Conservation (phyloP, 2,888 invertebrate species). For the Augochlorella aurata region DNA sequence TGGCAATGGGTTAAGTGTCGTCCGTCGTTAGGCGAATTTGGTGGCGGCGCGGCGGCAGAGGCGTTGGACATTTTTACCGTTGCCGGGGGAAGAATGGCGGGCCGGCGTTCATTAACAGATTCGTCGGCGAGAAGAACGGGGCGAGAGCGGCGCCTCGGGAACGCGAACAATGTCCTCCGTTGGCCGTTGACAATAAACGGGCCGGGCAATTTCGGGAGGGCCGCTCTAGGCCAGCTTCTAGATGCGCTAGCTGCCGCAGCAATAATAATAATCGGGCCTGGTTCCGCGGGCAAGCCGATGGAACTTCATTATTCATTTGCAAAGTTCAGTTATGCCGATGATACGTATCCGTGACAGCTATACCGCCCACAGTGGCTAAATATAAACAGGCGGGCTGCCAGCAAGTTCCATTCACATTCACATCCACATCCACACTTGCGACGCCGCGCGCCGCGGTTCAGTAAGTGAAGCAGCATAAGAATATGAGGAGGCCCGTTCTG, state of each 20-base stretch:
- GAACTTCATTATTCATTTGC: constrained; percentile 81
- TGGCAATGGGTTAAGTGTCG: background rate
- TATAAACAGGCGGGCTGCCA: constrained; percentile 82
- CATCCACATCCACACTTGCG: constrained; percentile 63
- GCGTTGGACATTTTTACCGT: constrained; percentile 10
- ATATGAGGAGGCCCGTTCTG: constrained; percentile 80
- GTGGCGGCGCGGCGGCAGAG: background rate
- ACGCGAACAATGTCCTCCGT: constrained; percentile 33
- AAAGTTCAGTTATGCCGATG: constrained; percentile 81
- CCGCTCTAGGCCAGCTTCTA: constrained; percentile 4
- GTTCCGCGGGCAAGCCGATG: constrained; percentile 62
- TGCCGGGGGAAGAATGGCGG: constrained; percentile 28
- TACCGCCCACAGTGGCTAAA: constrained; percentile 82
- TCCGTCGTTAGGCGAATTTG: background rate
- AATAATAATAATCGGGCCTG: constrained; percentile 46
- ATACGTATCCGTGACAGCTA: constrained; percentile 82
- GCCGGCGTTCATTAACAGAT: constrained; percentile 52
- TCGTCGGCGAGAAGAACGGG: constrained; percentile 5
- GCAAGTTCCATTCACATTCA: constrained; percentile 81
- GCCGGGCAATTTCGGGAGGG: constrained; percentile 38
- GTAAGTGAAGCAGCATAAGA: constrained; percentile 77
- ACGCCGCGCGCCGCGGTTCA: constrained; percentile 64
- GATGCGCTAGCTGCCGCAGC: background rate
- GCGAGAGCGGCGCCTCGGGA: background rate
- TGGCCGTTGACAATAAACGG: constrained; percentile 40